phyloP scores from a whole-genome alignment of 1,140 invertebrate genomes.

The Limonius californicus region DNA sequence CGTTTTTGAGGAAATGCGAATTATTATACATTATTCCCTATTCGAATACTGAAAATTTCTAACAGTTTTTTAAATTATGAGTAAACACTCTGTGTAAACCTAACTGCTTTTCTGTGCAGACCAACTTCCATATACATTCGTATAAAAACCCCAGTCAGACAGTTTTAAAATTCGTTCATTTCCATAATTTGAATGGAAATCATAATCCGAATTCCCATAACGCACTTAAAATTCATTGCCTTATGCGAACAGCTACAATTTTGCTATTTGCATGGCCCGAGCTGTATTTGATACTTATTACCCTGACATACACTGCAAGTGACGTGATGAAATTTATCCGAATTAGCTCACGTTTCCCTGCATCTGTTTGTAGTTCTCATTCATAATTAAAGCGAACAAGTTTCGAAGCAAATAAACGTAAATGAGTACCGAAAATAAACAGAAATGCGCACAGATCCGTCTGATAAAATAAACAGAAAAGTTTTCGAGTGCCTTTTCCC shows the following conservation, averaged over 20 bases:
- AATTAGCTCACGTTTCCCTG: not conserved
- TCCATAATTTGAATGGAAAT: slow-evolving; percentile 10
- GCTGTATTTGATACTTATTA: not conserved
- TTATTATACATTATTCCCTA: too few relatives aligned
- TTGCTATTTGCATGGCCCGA: slow-evolving; percentile 2
- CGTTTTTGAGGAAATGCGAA: too few relatives aligned
- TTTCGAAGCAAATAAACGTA: not conserved
- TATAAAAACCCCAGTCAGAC: not conserved
- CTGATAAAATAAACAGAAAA: too few relatives aligned
- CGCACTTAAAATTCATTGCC: slow-evolving; percentile 10
- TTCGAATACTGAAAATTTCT: too few relatives aligned
- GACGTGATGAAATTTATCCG: not conserved
- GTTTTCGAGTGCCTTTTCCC: too few relatives aligned
- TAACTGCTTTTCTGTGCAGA: too few relatives aligned
- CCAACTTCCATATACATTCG: too few relatives aligned
- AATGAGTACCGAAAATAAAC: not conserved
- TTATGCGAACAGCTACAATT: slow-evolving; percentile 2
- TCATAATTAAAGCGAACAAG: not conserved
- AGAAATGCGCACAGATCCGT: not conserved
- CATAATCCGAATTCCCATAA: slow-evolving; percentile 8
- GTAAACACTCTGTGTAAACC: too few relatives aligned
- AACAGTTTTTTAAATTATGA: slow-evolving; percentile 12
- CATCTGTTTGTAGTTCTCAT: not conserved
- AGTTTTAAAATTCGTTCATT: not conserved
- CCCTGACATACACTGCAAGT: not conserved